A percentile compares a stretch with the other conserved stretches of the same genome.
phyloP scores from a whole-genome alignment of 1,140 invertebrate species.

The Zaprionus tsacasi region DNA sequence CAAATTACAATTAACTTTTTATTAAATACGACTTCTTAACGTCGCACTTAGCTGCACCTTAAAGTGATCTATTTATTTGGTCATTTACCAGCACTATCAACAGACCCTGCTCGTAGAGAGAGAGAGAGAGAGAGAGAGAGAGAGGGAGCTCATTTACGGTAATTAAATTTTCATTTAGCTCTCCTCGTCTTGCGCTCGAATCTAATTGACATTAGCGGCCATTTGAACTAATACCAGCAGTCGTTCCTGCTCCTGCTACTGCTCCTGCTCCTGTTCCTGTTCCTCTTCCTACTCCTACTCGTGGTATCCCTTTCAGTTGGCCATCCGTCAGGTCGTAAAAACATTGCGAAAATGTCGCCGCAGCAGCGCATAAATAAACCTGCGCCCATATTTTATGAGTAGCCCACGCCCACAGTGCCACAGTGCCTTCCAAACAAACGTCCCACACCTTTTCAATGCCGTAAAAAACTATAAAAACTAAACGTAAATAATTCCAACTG shows the following conservation, averaged over 20 bases:
- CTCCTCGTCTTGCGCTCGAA: conserved; percentile 59
- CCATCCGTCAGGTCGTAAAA: conserved; percentile 77
- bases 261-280: not conserved
- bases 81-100: conserved; percentile 39
- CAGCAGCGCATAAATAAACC: conserved; percentile 74
- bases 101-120: too few species aligned
- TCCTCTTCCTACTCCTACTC: not conserved
- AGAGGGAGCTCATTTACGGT: conserved; percentile 68
- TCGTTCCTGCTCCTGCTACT: not conserved
- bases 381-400: conserved; percentile 79
- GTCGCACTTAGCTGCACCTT: conserved; percentile 22
- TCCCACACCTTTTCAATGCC: conserved; percentile 14
- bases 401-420: conserved; percentile 44
- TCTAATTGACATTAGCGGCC: conserved; percentile 78
- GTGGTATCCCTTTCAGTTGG: conserved; percentile 19
- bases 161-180: conserved; percentile 78
- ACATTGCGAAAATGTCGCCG: conserved; percentile 67
- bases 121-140: not conserved
- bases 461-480: conserved; percentile 82
- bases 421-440: too few species aligned
- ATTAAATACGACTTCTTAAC: not conserved
- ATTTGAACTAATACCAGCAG: conserved; percentile 57
- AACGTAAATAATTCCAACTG: conserved; percentile 80
- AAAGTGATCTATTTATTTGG: conserved; percentile 50
- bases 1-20: not conserved